Evolutionary conservation across 2,797 vertebrate genomes (phyloP).

Genomic region (Syndactyla subalaris): DNA sequence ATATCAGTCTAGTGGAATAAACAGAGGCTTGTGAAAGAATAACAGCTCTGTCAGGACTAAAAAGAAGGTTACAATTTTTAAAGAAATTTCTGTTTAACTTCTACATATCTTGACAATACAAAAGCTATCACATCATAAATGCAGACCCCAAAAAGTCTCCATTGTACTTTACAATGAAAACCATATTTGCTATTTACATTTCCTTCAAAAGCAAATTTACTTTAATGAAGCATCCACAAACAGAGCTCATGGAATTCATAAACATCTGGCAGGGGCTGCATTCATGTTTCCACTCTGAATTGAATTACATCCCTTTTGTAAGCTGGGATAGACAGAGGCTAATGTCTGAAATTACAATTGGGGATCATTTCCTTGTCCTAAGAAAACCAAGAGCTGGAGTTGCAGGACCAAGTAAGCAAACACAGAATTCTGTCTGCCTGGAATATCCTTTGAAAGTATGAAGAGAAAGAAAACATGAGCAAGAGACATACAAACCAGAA

Average conservation of each 20-base stretch:
- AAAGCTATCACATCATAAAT: conserved; percentile 16
- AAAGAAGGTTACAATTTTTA: not conserved
- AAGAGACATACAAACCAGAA: not conserved
- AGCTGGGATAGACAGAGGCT: conserved; percentile 8
- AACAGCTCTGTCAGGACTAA: not conserved
- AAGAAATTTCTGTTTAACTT: not conserved
- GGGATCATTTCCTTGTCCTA: conserved; percentile 28
- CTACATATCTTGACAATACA: not conserved
- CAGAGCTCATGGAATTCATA: conserved; percentile 50
- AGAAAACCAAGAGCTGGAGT: not conserved
- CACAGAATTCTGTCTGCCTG: not conserved
- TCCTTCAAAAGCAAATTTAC: conserved; percentile 39
- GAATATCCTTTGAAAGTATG: not conserved
- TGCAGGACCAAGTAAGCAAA: not conserved
- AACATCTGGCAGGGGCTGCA: conserved; percentile 43
- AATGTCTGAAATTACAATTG: conserved; percentile 33
- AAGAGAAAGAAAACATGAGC: not conserved
- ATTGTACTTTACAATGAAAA: conserved; percentile 51
- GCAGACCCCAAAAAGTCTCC: not conserved
- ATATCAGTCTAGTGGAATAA: not conserved
- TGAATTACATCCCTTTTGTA: conserved; percentile 49
- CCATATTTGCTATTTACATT: conserved; percentile 41
- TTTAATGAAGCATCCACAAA: conserved; percentile 46
- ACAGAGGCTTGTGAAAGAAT: not conserved
- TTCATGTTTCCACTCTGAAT: conserved; percentile 60